Evolutionary conservation across 2,797 vertebrate species (phyloP), one percentile per base, ranked within the genome.

Genomic region (Gobio occitaniae): DNA sequence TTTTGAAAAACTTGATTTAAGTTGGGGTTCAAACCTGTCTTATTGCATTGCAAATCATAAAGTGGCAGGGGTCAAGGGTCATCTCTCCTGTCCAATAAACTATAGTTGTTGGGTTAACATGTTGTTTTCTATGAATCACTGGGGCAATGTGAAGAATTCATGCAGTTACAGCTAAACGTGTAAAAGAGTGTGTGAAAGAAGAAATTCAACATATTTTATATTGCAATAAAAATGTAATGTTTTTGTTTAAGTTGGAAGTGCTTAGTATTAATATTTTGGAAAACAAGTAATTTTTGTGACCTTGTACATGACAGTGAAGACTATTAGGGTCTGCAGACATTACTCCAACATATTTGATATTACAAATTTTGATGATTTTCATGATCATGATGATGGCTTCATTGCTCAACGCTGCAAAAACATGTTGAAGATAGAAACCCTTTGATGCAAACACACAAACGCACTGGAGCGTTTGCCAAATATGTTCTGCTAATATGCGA

Each of bases 1-100:
- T 19, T 50, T 65, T 36, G 21, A 82, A 82, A 71, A 78, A 36
- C 61, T 52, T 83, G 70, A 65, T 74, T 82, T 74, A 82, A 13
- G 13, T 65, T 13, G 9, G 75, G 36, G 21, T 32, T 65, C 61
- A 63, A 29, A 63, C 25, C 5, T 25, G 5, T 17, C 38, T 48
- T 71, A 72, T 29, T 85, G 84, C 52, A 36, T 36, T 70, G 48
- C 54, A 70, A 50, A 48, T 52, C 76, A 75, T 56, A 66, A 32
- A 25, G 25, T 63, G 15, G 11, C 44, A 75, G 29, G 47, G 44
- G 81, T 83, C 70, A 52, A 52, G 71, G 59, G 29, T 66, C 41
- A 82, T 69, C 41, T 36, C 52, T 32, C 6, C 12, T 29, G n/a
- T 61, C 54, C 19, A 48, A 72, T 74, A 72, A 71, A 61, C 38